A percentile compares a stretch with the other conserved stretches of the same genome.
phyloP scores from a whole-genome alignment of 2,888 invertebrate genomes.

The Podotricha telesiphe region DNA sequence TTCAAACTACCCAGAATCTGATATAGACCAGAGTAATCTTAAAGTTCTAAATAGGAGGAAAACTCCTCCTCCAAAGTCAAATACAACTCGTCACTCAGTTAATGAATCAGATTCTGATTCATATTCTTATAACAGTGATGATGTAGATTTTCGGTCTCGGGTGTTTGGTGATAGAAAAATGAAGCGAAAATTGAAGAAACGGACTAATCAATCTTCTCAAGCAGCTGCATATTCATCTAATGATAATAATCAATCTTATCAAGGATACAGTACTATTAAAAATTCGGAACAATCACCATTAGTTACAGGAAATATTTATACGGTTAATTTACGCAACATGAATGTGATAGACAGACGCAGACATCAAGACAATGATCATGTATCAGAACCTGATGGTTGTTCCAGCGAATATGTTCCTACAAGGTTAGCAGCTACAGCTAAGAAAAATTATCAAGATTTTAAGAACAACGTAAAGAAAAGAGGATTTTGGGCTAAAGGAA shows the following conservation, averaged over 20 bases:
- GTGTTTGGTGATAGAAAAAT: slow-evolving; percentile 66
- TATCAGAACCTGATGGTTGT: slow-evolving; percentile 63
- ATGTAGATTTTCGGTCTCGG: slow-evolving; percentile 72
- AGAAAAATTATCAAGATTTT: slow-evolving; percentile 76
- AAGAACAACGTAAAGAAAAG: slow-evolving; percentile 74
- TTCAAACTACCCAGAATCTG: slow-evolving; percentile 68
- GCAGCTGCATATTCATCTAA: slow-evolving; percentile 30
- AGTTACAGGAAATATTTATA: slow-evolving; percentile 73
- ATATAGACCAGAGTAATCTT: slow-evolving; percentile 54
- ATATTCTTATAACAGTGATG: slow-evolving; percentile 71
- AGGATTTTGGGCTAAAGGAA: slow-evolving; percentile 78
- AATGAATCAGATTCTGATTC: slow-evolving; percentile 71
- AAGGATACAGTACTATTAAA: slow-evolving; percentile 69
- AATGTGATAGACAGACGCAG: slow-evolving; percentile 51
- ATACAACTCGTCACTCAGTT: slow-evolving; percentile 50
- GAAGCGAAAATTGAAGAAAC: slow-evolving; percentile 62
- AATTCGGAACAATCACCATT: slow-evolving; percentile 64
- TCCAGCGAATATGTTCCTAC: slow-evolving; percentile 79
- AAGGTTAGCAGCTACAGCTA: slow-evolving; percentile 69
- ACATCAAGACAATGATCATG: slow-evolving; percentile 48
- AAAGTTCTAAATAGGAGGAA: slow-evolving; percentile 50
- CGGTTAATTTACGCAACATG: slow-evolving; percentile 69
- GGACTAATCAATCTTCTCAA: slow-evolving; percentile 38
- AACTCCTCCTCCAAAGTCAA: slow-evolving; percentile 44
- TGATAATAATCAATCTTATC: slow-evolving; percentile 52